Evolutionary conservation across 2,113 vertebrate genomes (phyloP), one percentile per base, ranked within the genome.

Genomic region (Cynopterus brachyotis): DNA sequence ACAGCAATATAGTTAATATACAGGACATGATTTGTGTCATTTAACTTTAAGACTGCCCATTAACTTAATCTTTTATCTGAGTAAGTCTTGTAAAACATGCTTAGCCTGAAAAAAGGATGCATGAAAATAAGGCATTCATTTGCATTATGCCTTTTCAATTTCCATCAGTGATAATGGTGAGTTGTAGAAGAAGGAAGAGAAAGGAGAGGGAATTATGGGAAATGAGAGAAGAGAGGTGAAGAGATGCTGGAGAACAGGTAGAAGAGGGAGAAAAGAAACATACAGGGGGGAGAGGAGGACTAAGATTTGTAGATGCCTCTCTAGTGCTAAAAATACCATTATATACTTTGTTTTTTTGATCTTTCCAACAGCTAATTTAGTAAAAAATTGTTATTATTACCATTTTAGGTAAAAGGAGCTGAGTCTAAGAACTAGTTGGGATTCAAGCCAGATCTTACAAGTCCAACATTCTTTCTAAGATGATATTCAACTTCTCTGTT

Each of bases 401-500:
- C 35, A 83, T 94, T 96, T 97, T 76, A 94, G 73, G 93, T 53
- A 93, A 97, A 87, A 72, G 45, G 26, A 83, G 92, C 64, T 83
- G 42, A 86, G 57, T 78, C 95, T 91, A 96, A 95, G 79, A 96
- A 55, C 42, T 62, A 50, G 28, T 75, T 94, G 64, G 79, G 96
- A 96, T 81, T 91, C 64, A 94, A 78, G 47, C n/a, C 79, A 90
- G 60, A 17, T 84, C 19, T 83, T 84, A 11, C 53, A 96, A 87
- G 73, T 83, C 70, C 35, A 87, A 95, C 72, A 67, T 95, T 79
- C 92, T 95, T 98, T 97, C 80, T 59, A 90, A 80, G 69, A 95
- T 55, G 75, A 70, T 72, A 95, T 96, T 96, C 17, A 66, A 59
- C 24, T 70, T 79, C 72, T 76, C 37, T 86, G n/a, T 73, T 45